Percentiles rank a stretch among this genome's conserved stretches.
Conservation (phyloP, 2,888 invertebrate genomes). For the Smittia aterrima region DNA sequence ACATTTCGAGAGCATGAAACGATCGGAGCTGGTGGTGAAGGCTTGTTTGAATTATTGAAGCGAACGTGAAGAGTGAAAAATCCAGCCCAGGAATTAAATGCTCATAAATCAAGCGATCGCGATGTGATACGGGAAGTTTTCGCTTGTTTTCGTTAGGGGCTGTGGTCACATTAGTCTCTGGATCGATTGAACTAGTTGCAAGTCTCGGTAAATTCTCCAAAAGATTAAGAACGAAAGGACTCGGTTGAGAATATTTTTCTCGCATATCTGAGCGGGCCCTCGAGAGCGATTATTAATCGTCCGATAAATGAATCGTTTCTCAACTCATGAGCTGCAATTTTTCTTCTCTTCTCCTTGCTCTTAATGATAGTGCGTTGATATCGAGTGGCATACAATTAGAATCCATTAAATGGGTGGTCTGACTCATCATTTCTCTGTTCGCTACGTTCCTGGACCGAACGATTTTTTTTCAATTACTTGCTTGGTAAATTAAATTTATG, state of each 20-base stretch:
- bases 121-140: conserved; percentile 31
- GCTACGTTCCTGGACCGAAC: neutral
- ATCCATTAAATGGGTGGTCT: conserved; percentile 41
- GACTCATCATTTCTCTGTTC: conserved; percentile 25
- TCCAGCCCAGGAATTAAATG: conserved; percentile 36
- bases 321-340: conserved; percentile 2
- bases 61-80: conserved; percentile 2
- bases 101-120: conserved; percentile 34
- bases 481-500: conserved; percentile 27
- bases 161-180: neutral
- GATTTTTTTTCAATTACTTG: conserved; percentile 34
- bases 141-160: conserved; percentile 11
- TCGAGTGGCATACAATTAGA: conserved; percentile 41
- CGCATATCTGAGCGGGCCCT: no score
- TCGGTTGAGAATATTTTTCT: no score
- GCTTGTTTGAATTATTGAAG: neutral
- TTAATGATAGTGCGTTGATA: conserved; percentile 39
- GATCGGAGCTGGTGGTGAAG: neutral
- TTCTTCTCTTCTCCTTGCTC: no score
- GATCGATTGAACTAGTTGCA: neutral
- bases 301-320: conserved; percentile 12
- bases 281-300: neutral
- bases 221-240: no score
- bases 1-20: neutral
- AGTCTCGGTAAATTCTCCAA: neutral